These are phyloP conservation scores for Tachyglossus aculeatus DNA, from an alignment of 2,797 vertebrate genomes.

Conservation along the genomic window DNA sequence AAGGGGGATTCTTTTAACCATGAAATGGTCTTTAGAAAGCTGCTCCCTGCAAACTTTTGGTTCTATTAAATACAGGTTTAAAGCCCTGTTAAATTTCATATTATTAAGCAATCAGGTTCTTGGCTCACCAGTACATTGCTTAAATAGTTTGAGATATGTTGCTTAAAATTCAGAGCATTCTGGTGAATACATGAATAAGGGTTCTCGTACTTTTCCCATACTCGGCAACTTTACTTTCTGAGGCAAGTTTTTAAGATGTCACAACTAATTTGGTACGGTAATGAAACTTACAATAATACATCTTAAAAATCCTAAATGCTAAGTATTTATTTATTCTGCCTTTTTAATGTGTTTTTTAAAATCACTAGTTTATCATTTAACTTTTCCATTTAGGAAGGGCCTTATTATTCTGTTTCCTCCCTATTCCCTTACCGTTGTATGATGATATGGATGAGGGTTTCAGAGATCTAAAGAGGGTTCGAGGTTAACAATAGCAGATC, in stretches of 20 bases:
- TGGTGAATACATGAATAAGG: neutral
- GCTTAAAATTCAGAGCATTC: neutral
- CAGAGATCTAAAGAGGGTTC: neutral
- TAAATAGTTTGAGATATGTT: rapidly evolving
- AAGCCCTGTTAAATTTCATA: neutral
- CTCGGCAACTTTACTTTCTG: no score
- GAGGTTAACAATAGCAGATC: neutral
- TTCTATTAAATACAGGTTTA: neutral
- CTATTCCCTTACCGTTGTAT: no score
- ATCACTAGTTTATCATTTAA: constrained; percentile 6
- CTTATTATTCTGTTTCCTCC: neutral
- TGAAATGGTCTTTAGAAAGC: neutral
- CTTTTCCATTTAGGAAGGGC: neutral
- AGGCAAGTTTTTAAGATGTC: no score
- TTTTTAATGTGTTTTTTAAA: constrained; percentile 15
- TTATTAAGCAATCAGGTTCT: neutral
- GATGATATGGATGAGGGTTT: no score
- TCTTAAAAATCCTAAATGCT: constrained; percentile 16
- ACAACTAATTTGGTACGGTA: no score
- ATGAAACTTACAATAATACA: constrained; percentile 29
- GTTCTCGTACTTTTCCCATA: neutral
- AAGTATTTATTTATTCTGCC: constrained; percentile 21
- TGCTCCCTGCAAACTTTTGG: neutral
- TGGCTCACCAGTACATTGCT: neutral
- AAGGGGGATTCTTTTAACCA: rapidly evolving